These are phyloP conservation scores for Schizopygopsis malacanthus DNA, from an alignment of 2,797 vertebrate genomes.

Conservation along the genomic window DNA sequence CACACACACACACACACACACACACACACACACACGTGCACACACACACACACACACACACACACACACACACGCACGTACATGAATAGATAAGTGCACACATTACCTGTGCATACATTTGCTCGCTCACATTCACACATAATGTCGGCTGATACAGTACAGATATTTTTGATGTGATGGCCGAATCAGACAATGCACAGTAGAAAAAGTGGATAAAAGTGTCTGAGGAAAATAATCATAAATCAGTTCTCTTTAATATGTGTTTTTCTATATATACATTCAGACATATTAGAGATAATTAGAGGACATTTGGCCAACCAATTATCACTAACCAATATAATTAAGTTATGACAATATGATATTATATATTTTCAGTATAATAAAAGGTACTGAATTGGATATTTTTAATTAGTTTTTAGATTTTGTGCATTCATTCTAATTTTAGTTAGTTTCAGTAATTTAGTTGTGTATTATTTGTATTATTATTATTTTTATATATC, in stretches of 20 bases:
- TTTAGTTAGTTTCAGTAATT: no score
- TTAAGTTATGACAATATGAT: neutral
- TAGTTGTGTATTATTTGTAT: no score
- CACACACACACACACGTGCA: neutral
- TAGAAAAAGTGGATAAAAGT: neutral
- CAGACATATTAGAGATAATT: neutral
- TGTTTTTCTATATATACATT: neutral
- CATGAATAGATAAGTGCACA: neutral
- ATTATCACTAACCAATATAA: neutral
- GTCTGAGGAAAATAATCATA: neutral
- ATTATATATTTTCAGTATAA: neutral
- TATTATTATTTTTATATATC: no score
- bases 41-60: neutral
- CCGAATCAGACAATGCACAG: neutral
- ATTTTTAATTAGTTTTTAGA: no score
- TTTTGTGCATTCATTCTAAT: no score
- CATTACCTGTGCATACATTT: neutral
- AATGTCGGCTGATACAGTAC: neutral
- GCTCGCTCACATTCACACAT: neutral
- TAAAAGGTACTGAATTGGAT: no score
- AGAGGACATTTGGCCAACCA: neutral
- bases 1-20: neutral
- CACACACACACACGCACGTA: neutral
- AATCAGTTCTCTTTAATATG: neutral
- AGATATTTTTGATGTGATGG: neutral